These are phyloP conservation scores for Cynocephalus volans DNA, from an alignment of 2,113 vertebrate genomes.

Conservation along the genomic window DNA sequence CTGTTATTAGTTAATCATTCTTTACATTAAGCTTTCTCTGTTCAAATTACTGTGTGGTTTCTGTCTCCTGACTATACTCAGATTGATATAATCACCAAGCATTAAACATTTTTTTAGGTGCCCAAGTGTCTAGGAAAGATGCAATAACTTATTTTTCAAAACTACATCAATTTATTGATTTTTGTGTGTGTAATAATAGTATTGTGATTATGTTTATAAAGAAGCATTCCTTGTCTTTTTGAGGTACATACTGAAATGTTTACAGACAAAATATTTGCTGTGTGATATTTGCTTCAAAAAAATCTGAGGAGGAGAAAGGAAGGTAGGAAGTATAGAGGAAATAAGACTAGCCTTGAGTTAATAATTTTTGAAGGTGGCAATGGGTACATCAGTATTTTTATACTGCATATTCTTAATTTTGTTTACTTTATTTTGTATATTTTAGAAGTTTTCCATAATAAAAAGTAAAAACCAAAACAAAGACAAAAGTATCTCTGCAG, in stretches of 20 bases:
- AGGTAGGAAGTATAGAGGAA: not conserved
- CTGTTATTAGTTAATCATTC: not conserved
- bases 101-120: not conserved
- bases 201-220: not conserved
- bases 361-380: not conserved
- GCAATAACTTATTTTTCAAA: constrained; percentile 17
- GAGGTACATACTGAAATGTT: not conserved
- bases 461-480: not conserved
- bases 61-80: not conserved
- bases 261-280: not conserved
- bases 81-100: not conserved
- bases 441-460: not conserved
- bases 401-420: not conserved
- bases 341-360: not conserved
- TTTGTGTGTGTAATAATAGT: not conserved
- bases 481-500: not conserved
- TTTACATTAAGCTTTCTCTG: not conserved
- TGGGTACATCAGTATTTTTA: not conserved
- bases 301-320: not conserved
- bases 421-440: not conserved
- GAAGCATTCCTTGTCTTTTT: not conserved
- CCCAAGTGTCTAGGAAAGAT: not conserved
- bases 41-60: not conserved
- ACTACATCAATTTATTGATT: not conserved
- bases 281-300: not conserved